phyloP scores from a whole-genome alignment of 1,140 invertebrate species.

The Drosophila nigrodunni region DNA sequence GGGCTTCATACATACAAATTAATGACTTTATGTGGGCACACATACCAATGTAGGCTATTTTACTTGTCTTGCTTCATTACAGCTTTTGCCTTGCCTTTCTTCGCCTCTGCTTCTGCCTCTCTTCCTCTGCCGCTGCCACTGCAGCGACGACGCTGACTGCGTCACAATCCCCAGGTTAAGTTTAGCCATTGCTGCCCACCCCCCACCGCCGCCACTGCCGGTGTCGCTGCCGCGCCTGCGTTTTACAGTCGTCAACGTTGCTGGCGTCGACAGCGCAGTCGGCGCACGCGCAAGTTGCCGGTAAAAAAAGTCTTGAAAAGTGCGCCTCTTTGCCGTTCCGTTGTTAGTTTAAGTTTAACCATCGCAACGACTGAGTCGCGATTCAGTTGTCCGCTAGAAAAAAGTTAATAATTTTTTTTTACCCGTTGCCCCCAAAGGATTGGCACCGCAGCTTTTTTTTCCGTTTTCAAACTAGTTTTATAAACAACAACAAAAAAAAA shows the following conservation, averaged over 20 bases:
- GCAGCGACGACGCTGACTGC: not conserved
- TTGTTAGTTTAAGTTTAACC: slow-evolving; percentile 84
- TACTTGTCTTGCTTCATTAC: slow-evolving; percentile 59
- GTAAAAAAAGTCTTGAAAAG: slow-evolving; percentile 84
- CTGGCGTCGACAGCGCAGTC: slow-evolving; percentile 85
- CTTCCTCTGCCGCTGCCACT: slow-evolving; percentile 87
- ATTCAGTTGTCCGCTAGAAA: slow-evolving; percentile 53
- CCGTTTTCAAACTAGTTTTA: slow-evolving; percentile 21
- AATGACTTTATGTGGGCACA: slow-evolving; percentile 39
- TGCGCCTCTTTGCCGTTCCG: slow-evolving; percentile 73
- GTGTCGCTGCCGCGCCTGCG: slow-evolving; percentile 29
- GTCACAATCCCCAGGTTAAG: slow-evolving; percentile 68
- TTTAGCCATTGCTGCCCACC: slow-evolving; percentile 14
- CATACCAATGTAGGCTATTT: slow-evolving; percentile 3
- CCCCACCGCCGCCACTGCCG: slow-evolving; percentile 25
- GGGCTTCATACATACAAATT: slow-evolving; percentile 45
- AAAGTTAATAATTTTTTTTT: slow-evolving; percentile 25
- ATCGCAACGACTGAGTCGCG: slow-evolving; percentile 74
- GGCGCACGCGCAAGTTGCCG: slow-evolving; percentile 84
- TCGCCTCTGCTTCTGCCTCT: slow-evolving; percentile 90
- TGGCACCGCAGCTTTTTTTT: slow-evolving; percentile 8
- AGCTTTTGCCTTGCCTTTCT: slow-evolving; percentile 82
- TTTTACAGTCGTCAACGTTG: slow-evolving; percentile 27
- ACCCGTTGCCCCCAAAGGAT: slow-evolving; percentile 14
- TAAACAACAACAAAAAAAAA: slow-evolving; percentile 54